phyloP scores from a whole-genome alignment of 2,797 vertebrate species.

The Meda fulgida region DNA sequence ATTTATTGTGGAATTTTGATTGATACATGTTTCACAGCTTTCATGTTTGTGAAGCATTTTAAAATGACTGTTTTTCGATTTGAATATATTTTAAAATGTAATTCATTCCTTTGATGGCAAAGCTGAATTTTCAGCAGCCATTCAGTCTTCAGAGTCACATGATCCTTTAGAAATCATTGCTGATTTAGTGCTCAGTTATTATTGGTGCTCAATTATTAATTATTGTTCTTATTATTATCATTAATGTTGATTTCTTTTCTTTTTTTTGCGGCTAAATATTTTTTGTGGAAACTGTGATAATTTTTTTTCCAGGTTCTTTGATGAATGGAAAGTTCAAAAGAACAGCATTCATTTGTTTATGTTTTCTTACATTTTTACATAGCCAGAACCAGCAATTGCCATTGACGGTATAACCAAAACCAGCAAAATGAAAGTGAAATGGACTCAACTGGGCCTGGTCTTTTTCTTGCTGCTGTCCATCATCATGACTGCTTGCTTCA shows the following conservation, averaged over 20 bases:
- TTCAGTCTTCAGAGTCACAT: background rate
- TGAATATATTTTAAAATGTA: background rate
- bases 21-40: background rate
- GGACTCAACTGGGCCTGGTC: slow-evolving; percentile 79
- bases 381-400: slow-evolving; percentile 68
- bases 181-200: background rate
- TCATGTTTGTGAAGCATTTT: background rate
- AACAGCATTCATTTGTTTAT: too few species aligned
- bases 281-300: background rate
- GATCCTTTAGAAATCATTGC: background rate
- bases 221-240: background rate
- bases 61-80: background rate
- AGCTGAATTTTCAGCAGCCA: background rate
- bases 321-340: too few species aligned
- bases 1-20: background rate
- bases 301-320: too few species aligned
- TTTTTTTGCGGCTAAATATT: background rate
- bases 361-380: slow-evolving; percentile 46
- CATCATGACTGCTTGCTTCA: slow-evolving; percentile 91
- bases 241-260: background rate
- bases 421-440: slow-evolving; percentile 81
- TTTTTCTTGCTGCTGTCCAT: slow-evolving; percentile 86
- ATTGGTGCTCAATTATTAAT: background rate
- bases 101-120: background rate
- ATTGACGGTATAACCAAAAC: slow-evolving; percentile 70